Evolutionary conservation across 2,888 invertebrate species (phyloP), one percentile per base, ranked within the genome.

Genomic region (Agrilus cyanescens): DNA sequence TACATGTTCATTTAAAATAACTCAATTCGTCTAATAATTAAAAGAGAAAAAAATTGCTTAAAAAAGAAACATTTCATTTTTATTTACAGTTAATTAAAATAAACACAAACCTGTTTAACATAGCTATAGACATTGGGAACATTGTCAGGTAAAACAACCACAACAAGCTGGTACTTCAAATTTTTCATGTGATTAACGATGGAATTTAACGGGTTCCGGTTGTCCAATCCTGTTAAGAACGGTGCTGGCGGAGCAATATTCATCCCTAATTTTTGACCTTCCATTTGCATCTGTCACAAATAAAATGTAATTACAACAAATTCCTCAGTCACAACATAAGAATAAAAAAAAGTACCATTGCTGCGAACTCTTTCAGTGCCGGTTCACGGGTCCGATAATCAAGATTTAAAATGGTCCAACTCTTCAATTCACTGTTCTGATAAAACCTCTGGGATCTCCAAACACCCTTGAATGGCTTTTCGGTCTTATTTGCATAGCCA

Each of bases 61-160:
- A 20, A 20, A 20, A 20, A 5, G 20, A 20, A 20, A 20, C n/a
- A n/a, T n/a, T n/a, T n/a, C n/a, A n/a, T n/a, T n/a, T n/a, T n/a
- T n/a, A n/a, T n/a, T n/a, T n/a, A n/a, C 2, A 20, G 20, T 20
- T 7, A 20, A 3, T 20, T 5, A 5, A 20, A 20, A 20, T 20
- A 20, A 10, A 25, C 10, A 25, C 25, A 10, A 25, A 25, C 25
- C 38, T 52, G 48, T 43, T 57, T 57, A 10, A 57, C 55, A n/a
- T 44, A 46, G 32, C 41, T 46, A 30, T 57, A 57, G 12, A 46
- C 43, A 16, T 44, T 42, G 15, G 48, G 49, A 13, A 60, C 46
- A 65, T 69, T 64, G 3, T 56, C 58, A 2, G 78, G 72, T 7
- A 85, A 70, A 4, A 85, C 63, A 0, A 83, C 74, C 50, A 85